Conservation (phyloP, 2,888 invertebrate species). For the Ennomos erosarius region DNA sequence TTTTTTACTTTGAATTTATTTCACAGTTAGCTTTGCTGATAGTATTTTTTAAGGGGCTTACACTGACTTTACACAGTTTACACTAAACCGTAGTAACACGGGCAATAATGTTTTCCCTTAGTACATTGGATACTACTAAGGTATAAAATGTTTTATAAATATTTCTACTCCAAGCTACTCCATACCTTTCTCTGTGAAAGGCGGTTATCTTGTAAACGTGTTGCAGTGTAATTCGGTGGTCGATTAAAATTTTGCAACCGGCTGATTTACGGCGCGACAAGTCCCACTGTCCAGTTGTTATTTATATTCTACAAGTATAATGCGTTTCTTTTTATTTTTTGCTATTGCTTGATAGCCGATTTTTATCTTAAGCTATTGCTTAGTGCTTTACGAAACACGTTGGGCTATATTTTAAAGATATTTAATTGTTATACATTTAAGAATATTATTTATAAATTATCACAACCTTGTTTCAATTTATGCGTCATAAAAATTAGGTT, state of each 20-base stretch:
- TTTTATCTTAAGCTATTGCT: conserved; percentile 8
- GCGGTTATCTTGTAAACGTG: conserved; percentile 46
- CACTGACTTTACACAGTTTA: too few relatives aligned
- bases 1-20: too few relatives aligned
- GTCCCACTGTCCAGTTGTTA: conserved; percentile 18
- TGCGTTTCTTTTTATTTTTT: conserved; percentile 20
- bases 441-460: too few relatives aligned
- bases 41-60: too few relatives aligned
- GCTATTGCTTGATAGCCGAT: conserved; percentile 8
- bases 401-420: not conserved
- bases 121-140: too few relatives aligned
- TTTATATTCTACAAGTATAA: conserved; percentile 17
- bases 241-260: conserved; percentile 56
- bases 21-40: too few relatives aligned
- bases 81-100: too few relatives aligned
- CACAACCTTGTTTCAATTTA: too few relatives aligned
- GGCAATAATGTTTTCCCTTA: too few relatives aligned
- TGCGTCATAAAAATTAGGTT: too few relatives aligned
- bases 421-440: too few relatives aligned
- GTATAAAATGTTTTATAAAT: not conserved
- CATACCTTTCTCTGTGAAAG: conserved; percentile 29
- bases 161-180: conserved; percentile 31
- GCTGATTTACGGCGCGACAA: conserved; percentile 48
- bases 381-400: not conserved
- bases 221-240: conserved; percentile 62